A percentile compares a stretch with the other conserved stretches of the same genome.
These are phyloP conservation scores for Sinhomidia bicolor DNA, from an alignment of 2,888 invertebrate species.

Conservation along the genomic window DNA sequence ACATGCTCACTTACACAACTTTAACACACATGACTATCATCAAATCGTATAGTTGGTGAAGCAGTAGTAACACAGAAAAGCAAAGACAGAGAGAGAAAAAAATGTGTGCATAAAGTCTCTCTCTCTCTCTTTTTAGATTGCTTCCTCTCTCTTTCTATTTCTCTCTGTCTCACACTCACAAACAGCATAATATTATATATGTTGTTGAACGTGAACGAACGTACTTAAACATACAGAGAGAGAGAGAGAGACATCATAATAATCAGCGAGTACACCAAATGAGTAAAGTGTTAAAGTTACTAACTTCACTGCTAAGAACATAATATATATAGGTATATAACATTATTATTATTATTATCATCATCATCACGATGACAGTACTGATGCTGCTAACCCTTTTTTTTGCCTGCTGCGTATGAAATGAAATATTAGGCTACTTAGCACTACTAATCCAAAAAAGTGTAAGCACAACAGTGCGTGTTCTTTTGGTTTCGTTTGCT, in stretches of 20 bases:
- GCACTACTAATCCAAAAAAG: conserved; percentile 39
- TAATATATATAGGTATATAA: neutral
- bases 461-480: conserved; percentile 25
- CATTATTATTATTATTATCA: neutral
- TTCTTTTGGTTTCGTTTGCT: neutral
- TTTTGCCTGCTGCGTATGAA: neutral
- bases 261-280: conserved; percentile 26
- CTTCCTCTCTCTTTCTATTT: conserved; percentile 28
- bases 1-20: neutral
- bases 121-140: neutral
- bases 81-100: neutral
- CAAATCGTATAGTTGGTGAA: no score
- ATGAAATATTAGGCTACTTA: conserved; percentile 32
- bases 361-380: conserved; percentile 3
- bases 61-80: no score
- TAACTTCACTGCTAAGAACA: neutral
- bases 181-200: neutral
- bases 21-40: neutral
- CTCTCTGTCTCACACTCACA: no score
- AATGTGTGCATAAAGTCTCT: conserved; percentile 4
- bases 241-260: no score
- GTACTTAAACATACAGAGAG: neutral
- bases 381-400: conserved; percentile 17
- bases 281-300: conserved; percentile 6
- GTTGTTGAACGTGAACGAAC: neutral